These are phyloP conservation scores for Ormyrus nitidulus DNA, from an alignment of 2,888 invertebrate genomes.

Conservation along the genomic window DNA sequence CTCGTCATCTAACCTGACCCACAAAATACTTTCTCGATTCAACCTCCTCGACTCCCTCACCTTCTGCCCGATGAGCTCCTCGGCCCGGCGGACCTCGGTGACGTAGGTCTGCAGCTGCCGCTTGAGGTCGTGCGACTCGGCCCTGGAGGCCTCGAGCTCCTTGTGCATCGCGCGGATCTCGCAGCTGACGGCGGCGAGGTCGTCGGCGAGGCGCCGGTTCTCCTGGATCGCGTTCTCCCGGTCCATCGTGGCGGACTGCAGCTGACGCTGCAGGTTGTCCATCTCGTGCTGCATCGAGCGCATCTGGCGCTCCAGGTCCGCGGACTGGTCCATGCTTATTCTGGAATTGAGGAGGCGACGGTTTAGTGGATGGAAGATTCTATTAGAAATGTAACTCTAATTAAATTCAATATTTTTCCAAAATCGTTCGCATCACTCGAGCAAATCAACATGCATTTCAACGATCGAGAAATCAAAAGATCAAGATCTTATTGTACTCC, in stretches of 20 bases:
- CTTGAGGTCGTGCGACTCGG: slow-evolving; percentile 85
- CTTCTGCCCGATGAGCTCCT: slow-evolving; percentile 84
- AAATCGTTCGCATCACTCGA: too few species aligned
- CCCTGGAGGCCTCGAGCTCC: slow-evolving; percentile 82
- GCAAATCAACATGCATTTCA: too few species aligned
- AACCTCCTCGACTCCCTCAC: slow-evolving; percentile 67
- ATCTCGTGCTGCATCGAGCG: slow-evolving; percentile 76
- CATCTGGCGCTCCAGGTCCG: slow-evolving; percentile 69
- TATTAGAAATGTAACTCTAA: too few species aligned
- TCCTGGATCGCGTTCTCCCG: slow-evolving; percentile 81
- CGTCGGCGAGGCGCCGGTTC: slow-evolving; percentile 86
- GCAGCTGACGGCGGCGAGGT: slow-evolving; percentile 81
- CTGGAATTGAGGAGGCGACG: slow-evolving; percentile 56
- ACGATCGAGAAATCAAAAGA: too few species aligned
- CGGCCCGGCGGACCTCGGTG: slow-evolving; percentile 86
- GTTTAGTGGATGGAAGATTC: too few species aligned
- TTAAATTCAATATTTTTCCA: too few species aligned
- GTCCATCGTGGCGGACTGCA: slow-evolving; percentile 78
- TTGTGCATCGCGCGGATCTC: slow-evolving; percentile 80
- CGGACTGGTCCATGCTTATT: slow-evolving; percentile 67
- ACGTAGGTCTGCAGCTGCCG: slow-evolving; percentile 89
- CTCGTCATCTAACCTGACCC: too few species aligned
- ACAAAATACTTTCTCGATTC: background rate
- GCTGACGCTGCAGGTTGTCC: slow-evolving; percentile 79
- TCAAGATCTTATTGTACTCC: too few species aligned